Conservation (phyloP, 1,140 invertebrate species). For the Lethocerus indicus region DNA sequence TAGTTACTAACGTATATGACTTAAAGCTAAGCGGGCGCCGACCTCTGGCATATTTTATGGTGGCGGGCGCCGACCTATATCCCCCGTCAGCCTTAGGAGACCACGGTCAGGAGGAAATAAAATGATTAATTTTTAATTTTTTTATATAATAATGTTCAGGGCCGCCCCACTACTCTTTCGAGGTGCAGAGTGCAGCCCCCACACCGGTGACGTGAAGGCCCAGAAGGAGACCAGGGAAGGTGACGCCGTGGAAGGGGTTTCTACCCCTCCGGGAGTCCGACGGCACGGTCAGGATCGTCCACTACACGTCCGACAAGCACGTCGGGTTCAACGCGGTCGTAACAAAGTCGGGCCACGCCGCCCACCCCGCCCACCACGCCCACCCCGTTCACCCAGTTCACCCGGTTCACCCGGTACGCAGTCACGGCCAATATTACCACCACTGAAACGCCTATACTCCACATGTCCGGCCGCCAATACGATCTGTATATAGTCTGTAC, state of each 20-base stretch:
- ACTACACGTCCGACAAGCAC: conserved; percentile 39
- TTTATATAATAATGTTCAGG: conserved; percentile 3
- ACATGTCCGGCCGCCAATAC: no score
- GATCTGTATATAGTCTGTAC: no score
- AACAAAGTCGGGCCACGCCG: conserved; percentile 16
- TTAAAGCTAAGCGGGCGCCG: no score
- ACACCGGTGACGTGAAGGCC: conserved; percentile 30
- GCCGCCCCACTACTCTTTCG: conserved; percentile 28
- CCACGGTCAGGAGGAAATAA: no score
- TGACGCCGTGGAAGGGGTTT: conserved; percentile 2
- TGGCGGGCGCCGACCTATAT: no score
- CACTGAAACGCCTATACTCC: no score
- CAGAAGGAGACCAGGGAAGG: conserved; percentile 25
- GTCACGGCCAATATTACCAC: no score
- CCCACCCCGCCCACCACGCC: conserved; percentile 20
- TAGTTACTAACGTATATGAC: no score
- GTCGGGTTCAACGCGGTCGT: conserved; percentile 41
- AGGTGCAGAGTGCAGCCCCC: conserved; percentile 33
- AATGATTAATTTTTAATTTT: no score
- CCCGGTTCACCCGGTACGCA: no score
- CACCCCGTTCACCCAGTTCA: not conserved
- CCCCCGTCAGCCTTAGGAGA: no score
- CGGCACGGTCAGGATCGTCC: conserved; percentile 33
- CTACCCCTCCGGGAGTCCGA: not conserved
- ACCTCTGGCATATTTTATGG: no score